Base-by-base conservation (phyloP, 2,888 invertebrate genomes). In the Cynaeus angustus region DNA sequence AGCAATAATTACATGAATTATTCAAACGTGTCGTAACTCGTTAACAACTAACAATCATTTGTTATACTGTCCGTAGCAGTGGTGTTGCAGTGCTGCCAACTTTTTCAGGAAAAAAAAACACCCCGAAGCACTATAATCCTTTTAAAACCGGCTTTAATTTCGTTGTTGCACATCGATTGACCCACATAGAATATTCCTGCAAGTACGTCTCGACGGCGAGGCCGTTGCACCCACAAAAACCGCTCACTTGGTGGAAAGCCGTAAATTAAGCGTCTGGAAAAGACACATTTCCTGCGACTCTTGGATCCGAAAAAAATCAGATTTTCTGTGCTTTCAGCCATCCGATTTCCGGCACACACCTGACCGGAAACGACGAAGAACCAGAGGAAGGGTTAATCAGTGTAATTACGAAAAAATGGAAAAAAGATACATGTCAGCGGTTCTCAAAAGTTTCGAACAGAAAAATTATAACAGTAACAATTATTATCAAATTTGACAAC, bases 171-270 rank as follows among this genome's bases (percentile, higher is more conserved):
- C 56, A 58, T 58, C 13, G 56, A 58, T 58, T 58, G 56, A 58
- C 56, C 56, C 38, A 58, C 55, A 55, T 55, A 38, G 10, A 58
- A 55, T 55, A 37, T 43, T 58, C 56, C 41, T 41, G 56, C 56
- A 43, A 58, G 43, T 58, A 41, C 56, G 56, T 58, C 56, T 37
- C 37, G 56, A 43, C 56, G 56, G n/a, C 56, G 26, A 41, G 56
- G 56, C 56, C 56, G 56, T 58, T 58, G 56, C 56, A 58, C 56
- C 26, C 56, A 14, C 33, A 53, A 53, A 28, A 53, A 33, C 52
- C 52, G 30, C 52, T 53, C 52, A 8, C 33, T 33, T 53, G 12
- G 28, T 53, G 52, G 33, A 53, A 53, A 53, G n/a, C 7, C 33
- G 7, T 33, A 33, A 50, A 50, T 50, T 50, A 50, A 26, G n/a